phyloP scores from a whole-genome alignment of 2,888 invertebrate species.

The Plebejus anna region DNA sequence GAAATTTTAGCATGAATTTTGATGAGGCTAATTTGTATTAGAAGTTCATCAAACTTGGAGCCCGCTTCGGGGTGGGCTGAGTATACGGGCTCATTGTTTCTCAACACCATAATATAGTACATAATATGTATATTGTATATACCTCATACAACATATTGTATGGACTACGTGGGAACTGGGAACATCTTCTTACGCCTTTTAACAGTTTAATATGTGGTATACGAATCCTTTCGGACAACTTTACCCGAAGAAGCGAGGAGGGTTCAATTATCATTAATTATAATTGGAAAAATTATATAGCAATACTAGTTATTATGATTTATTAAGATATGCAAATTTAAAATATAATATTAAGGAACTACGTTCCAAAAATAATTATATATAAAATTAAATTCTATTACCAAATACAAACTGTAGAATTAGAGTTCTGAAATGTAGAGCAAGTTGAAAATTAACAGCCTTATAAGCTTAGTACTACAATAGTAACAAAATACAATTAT shows the following conservation, averaged over 20 bases:
- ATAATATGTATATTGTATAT: slow-evolving; percentile 7
- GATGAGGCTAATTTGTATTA: slow-evolving; percentile 28
- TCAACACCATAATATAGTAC: slow-evolving; percentile 39
- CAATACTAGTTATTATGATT: too few relatives aligned
- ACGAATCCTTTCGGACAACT: slow-evolving; percentile 4
- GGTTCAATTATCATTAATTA: too few relatives aligned
- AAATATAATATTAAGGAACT: too few relatives aligned
- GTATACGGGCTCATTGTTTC: slow-evolving; percentile 73
- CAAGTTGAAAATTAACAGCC: neutral
- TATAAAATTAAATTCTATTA: neutral
- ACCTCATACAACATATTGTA: slow-evolving; percentile 35
- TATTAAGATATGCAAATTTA: too few relatives aligned
- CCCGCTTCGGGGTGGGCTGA: slow-evolving; percentile 63
- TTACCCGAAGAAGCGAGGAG: neutral
- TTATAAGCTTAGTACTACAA: neutral
- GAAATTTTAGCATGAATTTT: neutral
- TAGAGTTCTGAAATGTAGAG: neutral
- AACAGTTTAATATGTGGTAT: slow-evolving; percentile 29
- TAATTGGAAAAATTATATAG: neutral
- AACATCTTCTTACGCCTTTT: slow-evolving; percentile 36
- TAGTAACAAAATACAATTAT: neutral
- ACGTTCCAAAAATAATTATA: too few relatives aligned
- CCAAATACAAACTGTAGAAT: too few relatives aligned
- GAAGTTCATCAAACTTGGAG: slow-evolving; percentile 54
- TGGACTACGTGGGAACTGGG: slow-evolving; percentile 60